Conservation (phyloP, 1,140 invertebrate species). For the Drosophila prosaltans region DNA sequence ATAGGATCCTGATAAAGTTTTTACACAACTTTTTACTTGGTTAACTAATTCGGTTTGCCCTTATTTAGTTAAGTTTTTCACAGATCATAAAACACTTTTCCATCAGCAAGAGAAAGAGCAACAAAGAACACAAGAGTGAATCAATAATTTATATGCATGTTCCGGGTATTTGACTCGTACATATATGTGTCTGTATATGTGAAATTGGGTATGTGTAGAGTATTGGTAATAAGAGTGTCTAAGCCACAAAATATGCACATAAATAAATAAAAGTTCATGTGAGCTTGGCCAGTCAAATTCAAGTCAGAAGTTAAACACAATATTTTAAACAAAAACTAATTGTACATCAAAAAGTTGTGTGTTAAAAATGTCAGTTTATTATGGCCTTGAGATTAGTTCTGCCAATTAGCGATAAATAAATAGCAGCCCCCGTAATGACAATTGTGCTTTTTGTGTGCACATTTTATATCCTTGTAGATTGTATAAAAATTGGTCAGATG, state of each 20-base stretch:
- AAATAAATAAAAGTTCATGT: constrained; percentile 47
- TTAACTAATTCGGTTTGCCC: constrained; percentile 9
- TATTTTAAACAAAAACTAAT: no score
- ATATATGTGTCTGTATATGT: constrained; percentile 19
- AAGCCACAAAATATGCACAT: constrained; percentile 54
- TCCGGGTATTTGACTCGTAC: constrained; percentile 23
- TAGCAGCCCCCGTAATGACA: no score
- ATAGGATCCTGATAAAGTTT: background rate
- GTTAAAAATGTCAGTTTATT: no score
- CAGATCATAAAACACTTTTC: constrained; percentile 6
- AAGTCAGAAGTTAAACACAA: constrained; percentile 49
- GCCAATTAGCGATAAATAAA: no score
- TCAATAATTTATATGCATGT: constrained; percentile 67
- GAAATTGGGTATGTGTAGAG: background rate
- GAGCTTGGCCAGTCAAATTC: constrained; percentile 14
- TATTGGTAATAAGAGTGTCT: background rate
- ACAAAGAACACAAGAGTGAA: constrained; percentile 12
- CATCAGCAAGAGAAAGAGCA: constrained; percentile 4
- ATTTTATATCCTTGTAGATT: no score
- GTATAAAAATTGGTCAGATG: no score
- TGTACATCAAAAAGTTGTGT: no score
- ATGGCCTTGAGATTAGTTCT: no score
- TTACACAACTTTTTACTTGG: constrained; percentile 2
- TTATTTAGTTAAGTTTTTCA: background rate
- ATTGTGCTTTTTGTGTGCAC: no score